Conservation (phyloP, 2,113 vertebrate species). For the Melanerpes aurifrons region DNA sequence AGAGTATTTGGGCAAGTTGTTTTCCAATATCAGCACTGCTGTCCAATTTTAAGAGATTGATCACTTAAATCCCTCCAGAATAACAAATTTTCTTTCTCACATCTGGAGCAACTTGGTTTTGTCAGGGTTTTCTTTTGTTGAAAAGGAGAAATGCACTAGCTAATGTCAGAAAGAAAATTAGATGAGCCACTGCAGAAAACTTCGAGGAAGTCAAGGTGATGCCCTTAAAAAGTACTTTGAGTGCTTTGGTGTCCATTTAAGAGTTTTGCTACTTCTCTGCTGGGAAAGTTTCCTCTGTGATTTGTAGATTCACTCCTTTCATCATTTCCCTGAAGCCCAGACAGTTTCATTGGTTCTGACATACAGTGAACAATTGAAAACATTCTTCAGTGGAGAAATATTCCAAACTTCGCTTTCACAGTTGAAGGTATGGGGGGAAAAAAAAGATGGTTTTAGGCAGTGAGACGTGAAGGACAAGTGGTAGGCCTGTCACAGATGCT, state of each 20-base stretch:
- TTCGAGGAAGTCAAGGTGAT: conserved; percentile 20
- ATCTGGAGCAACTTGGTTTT: conserved; percentile 46
- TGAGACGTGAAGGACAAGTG: conserved; percentile 90
- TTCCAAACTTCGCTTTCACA: conserved; percentile 67
- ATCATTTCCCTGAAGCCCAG: conserved; percentile 50
- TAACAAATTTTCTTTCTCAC: conserved; percentile 17
- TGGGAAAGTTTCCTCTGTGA: background rate
- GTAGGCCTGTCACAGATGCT: conserved; percentile 85
- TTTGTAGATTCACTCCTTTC: conserved; percentile 55
- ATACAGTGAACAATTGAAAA: conserved; percentile 54
- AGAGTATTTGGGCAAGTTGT: conserved; percentile 8
- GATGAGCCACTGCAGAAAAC: conserved; percentile 14
- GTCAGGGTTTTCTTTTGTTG: conserved; percentile 22
- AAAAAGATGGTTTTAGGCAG: conserved; percentile 82
- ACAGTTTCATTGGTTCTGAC: conserved; percentile 57
- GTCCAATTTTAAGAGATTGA: conserved; percentile 36
- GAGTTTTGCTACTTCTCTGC: background rate
- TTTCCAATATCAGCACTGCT: conserved; percentile 8
- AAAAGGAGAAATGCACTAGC: background rate
- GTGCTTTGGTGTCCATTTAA: background rate
- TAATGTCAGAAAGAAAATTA: conserved; percentile 41
- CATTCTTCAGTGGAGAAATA: conserved; percentile 64
- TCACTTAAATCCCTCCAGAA: conserved; percentile 30
- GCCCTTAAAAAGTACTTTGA: conserved; percentile 4
- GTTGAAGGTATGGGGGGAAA: conserved; percentile 41